Evolutionary conservation across 2,113 vertebrate species (phyloP).

Genomic region (Thalassoma bifasciatum): DNA sequence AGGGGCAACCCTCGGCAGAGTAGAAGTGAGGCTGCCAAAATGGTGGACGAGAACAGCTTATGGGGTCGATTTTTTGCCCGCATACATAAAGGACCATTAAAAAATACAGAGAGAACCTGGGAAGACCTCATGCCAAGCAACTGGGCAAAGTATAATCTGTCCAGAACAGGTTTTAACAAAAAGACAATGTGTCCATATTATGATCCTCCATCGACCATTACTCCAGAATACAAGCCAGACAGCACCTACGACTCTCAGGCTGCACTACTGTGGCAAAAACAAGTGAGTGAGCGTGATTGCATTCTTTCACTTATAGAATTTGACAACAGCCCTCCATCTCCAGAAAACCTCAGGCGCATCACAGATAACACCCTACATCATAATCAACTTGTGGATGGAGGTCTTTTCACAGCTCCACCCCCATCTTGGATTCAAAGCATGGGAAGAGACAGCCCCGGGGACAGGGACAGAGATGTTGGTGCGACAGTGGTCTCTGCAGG

Average conservation of each 20-base stretch:
- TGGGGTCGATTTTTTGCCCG: slow-evolving; percentile 83
- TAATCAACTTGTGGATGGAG: slow-evolving; percentile 81
- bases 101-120: slow-evolving; percentile 65
- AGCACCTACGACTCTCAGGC: slow-evolving; percentile 56
- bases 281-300: slow-evolving; percentile 76
- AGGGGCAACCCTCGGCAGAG: slow-evolving; percentile 29
- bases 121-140: slow-evolving; percentile 88
- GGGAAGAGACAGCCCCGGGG: slow-evolving; percentile 15
- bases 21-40: slow-evolving; percentile 32
- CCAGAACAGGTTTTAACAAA: slow-evolving; percentile 75
- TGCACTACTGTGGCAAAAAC: slow-evolving; percentile 71
- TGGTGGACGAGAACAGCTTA: slow-evolving; percentile 50
- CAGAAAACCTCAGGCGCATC: slow-evolving; percentile 89
- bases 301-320: slow-evolving; percentile 88
- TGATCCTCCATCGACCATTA: slow-evolving; percentile 65
- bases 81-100: slow-evolving; percentile 75
- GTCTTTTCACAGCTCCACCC: slow-evolving; percentile 84
- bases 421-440: slow-evolving; percentile 70
- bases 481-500: slow-evolving; percentile 28
- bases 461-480: neutral
- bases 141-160: slow-evolving; percentile 64
- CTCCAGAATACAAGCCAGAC: slow-evolving; percentile 39
- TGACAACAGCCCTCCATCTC: slow-evolving; percentile 87
- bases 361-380: slow-evolving; percentile 88
- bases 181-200: slow-evolving; percentile 81